Evolutionary conservation across 2,113 vertebrate species (phyloP).

Genomic region (Lethenteron reissneri): DNA sequence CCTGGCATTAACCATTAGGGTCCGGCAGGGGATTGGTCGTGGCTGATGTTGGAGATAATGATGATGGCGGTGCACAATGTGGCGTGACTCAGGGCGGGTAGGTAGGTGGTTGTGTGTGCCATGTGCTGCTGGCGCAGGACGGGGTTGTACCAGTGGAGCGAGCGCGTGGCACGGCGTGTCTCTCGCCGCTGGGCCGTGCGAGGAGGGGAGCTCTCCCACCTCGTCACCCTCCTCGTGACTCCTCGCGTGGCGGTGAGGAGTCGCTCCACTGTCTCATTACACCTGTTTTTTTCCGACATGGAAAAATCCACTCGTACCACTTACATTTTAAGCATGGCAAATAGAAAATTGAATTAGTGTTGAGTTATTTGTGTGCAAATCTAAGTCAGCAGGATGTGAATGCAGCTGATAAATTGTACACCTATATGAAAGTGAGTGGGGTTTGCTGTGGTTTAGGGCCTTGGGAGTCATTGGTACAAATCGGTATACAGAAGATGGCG

Average conservation of each 20-base stretch:
- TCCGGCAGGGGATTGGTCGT: no score
- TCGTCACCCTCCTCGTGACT: conserved; percentile 58
- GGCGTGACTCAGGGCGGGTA: no score
- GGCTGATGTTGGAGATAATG: no score
- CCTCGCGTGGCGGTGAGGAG: conserved; percentile 63
- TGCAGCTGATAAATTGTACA: neutral
- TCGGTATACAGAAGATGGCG: no score
- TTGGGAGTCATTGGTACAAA: no score
- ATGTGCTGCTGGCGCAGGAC: conserved; percentile 26
- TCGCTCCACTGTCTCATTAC: neutral
- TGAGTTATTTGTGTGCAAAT: no score
- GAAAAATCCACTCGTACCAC: no score
- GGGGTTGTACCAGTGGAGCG: conserved; percentile 89
- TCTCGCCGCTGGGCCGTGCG: conserved; percentile 52
- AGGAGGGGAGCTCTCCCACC: conserved; percentile 40
- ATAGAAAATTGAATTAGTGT: no score
- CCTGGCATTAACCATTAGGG: neutral
- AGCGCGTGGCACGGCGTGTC: conserved; percentile 41
- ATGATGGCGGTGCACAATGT: no score
- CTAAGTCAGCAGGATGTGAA: no score
- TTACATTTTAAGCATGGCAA: no score
- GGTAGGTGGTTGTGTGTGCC: neutral
- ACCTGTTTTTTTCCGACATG: neutral
- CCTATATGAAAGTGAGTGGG: neutral
- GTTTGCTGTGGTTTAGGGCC: no score